Evolutionary conservation across 30 jellyfish, hydroid and myxozoan species (phyloP).

Genomic region (Pseudorhiza aurosa): DNA sequence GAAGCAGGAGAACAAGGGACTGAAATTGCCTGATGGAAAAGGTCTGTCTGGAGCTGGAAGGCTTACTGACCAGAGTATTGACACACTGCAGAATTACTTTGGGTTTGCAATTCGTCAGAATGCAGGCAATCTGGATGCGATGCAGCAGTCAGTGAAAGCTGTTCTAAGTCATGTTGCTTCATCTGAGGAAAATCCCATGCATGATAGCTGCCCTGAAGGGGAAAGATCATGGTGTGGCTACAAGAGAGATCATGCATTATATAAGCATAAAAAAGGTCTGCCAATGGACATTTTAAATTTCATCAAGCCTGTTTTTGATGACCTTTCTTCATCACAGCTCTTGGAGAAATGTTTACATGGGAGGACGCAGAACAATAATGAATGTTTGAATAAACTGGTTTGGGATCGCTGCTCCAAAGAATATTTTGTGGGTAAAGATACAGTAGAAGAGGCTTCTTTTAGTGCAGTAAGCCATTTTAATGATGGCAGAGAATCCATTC

Average conservation of each 20-base stretch:
- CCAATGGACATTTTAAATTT: background rate
- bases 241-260: background rate
- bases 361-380: background rate
- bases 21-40: too few species aligned
- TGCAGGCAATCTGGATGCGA: too few species aligned
- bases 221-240: slow-evolving; percentile 15
- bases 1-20: too few species aligned
- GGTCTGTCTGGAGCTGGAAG: too few species aligned
- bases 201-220: slow-evolving; percentile 2
- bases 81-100: too few species aligned
- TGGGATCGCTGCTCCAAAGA: slow-evolving; percentile 9
- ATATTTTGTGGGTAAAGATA: background rate
- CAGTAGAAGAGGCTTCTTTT: slow-evolving; percentile 3
- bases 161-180: slow-evolving; percentile 14
- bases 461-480: slow-evolving; percentile 9
- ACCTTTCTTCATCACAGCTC: background rate
- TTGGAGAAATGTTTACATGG: slow-evolving; percentile 4
- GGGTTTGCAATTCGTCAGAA: too few species aligned
- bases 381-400: background rate
- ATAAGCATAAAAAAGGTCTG: slow-evolving; percentile 3
- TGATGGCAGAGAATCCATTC: slow-evolving; percentile 3
- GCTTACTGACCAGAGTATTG: too few species aligned
- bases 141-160: too few species aligned
- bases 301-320: background rate
- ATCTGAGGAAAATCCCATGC: slow-evolving; percentile 23